These are phyloP conservation scores for Mormyrus proboscirostris DNA, from an alignment of 2,797 vertebrate genomes.

Conservation along the genomic window DNA sequence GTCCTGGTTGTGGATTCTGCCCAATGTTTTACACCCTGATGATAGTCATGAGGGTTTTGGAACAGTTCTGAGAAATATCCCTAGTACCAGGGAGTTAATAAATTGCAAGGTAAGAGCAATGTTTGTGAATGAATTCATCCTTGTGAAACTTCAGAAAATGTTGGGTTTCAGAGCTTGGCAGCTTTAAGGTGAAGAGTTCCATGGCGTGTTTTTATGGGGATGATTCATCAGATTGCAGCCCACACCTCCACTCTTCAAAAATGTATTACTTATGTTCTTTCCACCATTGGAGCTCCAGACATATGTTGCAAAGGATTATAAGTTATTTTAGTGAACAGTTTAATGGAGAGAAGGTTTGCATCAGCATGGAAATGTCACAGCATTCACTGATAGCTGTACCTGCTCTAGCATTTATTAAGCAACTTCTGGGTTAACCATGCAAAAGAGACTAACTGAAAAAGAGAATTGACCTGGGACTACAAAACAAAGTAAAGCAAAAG, in stretches of 20 bases:
- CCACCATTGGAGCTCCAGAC: neutral
- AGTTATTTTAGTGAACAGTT: neutral
- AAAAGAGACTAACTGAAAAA: neutral
- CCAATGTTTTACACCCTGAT: neutral
- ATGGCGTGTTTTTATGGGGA: neutral
- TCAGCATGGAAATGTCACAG: neutral
- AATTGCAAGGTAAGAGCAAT: neutral
- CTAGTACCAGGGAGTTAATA: neutral
- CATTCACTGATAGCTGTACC: neutral
- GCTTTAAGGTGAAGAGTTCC: neutral
- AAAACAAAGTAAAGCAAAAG: neutral
- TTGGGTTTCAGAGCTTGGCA: neutral
- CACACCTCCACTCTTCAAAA: neutral
- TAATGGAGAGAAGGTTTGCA: neutral
- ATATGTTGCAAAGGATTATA: neutral
- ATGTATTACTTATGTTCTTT: neutral
- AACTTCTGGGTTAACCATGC: neutral
- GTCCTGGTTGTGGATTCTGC: neutral
- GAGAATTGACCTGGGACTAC: neutral
- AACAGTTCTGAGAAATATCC: neutral
- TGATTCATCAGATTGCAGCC: neutral
- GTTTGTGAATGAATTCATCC: neutral
- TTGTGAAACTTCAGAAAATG: neutral
- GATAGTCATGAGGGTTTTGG: neutral
- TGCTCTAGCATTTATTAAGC: neutral